These are phyloP conservation scores for Squalus acanthias DNA, from an alignment of 2,797 vertebrate genomes.

Conservation along the genomic window DNA sequence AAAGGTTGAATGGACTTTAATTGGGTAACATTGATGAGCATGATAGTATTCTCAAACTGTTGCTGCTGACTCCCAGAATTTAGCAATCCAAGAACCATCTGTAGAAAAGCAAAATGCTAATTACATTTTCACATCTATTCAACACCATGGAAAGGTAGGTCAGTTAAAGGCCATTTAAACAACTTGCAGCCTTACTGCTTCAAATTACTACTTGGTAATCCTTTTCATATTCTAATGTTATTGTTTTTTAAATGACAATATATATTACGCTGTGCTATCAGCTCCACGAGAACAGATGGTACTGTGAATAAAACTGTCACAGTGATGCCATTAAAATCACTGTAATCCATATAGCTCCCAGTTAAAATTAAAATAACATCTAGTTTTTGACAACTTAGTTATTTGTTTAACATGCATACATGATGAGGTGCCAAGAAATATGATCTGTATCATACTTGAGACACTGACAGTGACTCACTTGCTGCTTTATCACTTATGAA, in stretches of 20 bases:
- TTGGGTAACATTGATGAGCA: neutral
- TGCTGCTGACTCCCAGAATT: neutral
- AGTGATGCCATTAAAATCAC: slow-evolving; percentile 29
- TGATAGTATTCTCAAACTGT: neutral
- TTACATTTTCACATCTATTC: slow-evolving; percentile 21
- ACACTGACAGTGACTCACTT: neutral
- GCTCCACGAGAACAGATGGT: slow-evolving; percentile 23
- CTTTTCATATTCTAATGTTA: slow-evolving; percentile 16
- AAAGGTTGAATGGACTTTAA: neutral
- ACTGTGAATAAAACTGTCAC: neutral
- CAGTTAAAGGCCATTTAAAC: neutral
- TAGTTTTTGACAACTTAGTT: slow-evolving; percentile 10
- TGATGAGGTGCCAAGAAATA: slow-evolving; percentile 17
- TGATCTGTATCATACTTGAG: neutral
- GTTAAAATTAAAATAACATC: slow-evolving; percentile 25
- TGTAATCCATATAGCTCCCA: slow-evolving; percentile 16
- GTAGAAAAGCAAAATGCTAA: slow-evolving; percentile 25
- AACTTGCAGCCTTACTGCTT: neutral
- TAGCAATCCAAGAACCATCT: slow-evolving; percentile 20
- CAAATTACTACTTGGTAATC: neutral
- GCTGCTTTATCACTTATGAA: neutral
- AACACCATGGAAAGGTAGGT: neutral
- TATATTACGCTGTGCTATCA: slow-evolving; percentile 30
- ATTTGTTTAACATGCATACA: slow-evolving; percentile 21
- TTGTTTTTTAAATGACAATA: neutral